phyloP scores from a whole-genome alignment of 1,140 invertebrate species.

The Centruroides sculpturatus region DNA sequence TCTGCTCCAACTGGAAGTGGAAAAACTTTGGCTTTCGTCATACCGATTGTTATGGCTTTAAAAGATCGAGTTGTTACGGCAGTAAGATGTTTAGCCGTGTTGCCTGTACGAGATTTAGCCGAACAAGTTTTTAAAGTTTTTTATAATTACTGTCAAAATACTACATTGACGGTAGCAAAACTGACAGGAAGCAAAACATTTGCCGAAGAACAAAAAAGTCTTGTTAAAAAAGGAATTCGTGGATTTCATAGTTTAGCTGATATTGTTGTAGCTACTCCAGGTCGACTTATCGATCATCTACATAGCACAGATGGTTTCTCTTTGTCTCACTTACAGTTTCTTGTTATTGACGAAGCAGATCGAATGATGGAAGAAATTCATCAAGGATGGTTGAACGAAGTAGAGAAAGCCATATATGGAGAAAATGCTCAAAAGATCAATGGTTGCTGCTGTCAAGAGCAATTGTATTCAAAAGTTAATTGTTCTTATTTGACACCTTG shows the following conservation, averaged over 20 bases:
- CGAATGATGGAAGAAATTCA: slow-evolving; percentile 77
- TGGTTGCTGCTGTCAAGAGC: slow-evolving; percentile 1
- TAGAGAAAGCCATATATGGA: slow-evolving; percentile 28
- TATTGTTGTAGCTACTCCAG: slow-evolving; percentile 85
- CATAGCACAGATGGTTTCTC: slow-evolving; percentile 72
- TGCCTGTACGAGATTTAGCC: slow-evolving; percentile 85
- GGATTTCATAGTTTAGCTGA: slow-evolving; percentile 40
- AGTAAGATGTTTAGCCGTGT: slow-evolving; percentile 68
- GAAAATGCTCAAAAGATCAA: not conserved
- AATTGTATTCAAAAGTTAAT: not conserved
- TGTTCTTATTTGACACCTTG: slow-evolving; percentile 1
- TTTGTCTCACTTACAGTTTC: slow-evolving; percentile 57
- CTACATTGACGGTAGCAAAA: slow-evolving; percentile 53
- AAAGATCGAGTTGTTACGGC: slow-evolving; percentile 34
- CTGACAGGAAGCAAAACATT: slow-evolving; percentile 56
- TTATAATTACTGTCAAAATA: slow-evolving; percentile 51
- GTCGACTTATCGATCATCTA: slow-evolving; percentile 82
- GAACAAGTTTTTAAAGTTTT: slow-evolving; percentile 51
- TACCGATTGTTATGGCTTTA: slow-evolving; percentile 70
- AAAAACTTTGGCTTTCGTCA: slow-evolving; percentile 86
- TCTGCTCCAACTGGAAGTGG: slow-evolving; percentile 95
- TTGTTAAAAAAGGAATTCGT: slow-evolving; percentile 45
- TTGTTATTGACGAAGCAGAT: slow-evolving; percentile 88
- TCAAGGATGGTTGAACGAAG: slow-evolving; percentile 69
- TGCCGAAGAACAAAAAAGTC: slow-evolving; percentile 52